These are phyloP conservation scores for Epizoanthus scotinus DNA, from an alignment of 92 coral and sea anemone species.

Conservation along the genomic window DNA sequence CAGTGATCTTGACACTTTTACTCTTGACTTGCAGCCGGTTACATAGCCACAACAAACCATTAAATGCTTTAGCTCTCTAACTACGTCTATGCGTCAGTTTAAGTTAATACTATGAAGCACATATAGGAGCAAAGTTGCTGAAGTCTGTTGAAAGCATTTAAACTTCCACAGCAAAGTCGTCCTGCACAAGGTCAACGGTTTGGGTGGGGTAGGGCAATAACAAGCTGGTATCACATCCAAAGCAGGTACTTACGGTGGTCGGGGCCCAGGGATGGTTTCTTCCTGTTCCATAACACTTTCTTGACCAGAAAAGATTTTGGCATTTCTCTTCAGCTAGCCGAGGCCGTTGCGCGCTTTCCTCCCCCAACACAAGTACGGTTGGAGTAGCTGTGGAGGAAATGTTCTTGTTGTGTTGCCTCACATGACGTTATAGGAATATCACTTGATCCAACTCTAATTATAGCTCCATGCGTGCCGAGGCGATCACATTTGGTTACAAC, in stretches of 20 bases:
- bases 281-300: constrained; percentile 72
- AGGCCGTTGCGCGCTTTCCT: constrained; percentile 8
- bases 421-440: constrained; percentile 40
- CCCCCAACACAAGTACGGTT: constrained; percentile 3
- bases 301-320: constrained; percentile 98
- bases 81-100: background rate
- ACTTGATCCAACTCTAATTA: constrained; percentile 27
- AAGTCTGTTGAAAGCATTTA: background rate
- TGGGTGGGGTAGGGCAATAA: constrained; percentile 37
- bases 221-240: constrained; percentile 51
- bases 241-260: constrained; percentile 72
- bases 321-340: constrained; percentile 65
- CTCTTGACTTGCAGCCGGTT: constrained; percentile 46
- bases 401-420: constrained; percentile 8
- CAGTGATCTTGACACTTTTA: constrained; percentile 3
- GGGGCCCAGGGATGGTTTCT: background rate
- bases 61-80: background rate
- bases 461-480: constrained; percentile 43
- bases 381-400: constrained; percentile 14
- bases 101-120: background rate
- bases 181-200: background rate
- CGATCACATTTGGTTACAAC: constrained; percentile 45
- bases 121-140: background rate
- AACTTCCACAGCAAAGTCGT: background rate
- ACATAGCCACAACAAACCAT: constrained; percentile 5